Evolutionary conservation across 2,888 invertebrate genomes (phyloP), one percentile per base, ranked within the genome.

Genomic region (Napeogenes sylphis): DNA sequence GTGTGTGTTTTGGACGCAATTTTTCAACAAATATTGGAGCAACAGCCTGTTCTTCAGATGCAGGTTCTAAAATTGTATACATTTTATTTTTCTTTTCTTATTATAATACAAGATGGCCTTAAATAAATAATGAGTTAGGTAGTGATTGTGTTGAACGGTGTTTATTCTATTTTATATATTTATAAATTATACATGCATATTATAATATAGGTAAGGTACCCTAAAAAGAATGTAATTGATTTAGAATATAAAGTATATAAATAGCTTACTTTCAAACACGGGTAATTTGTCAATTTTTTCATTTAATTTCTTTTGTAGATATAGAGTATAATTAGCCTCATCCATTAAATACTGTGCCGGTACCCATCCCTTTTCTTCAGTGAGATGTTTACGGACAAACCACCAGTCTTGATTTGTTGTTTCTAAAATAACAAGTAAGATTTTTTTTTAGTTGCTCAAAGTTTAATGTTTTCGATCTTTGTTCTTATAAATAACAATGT

Each of bases 291-390:
- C 96, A 73, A 98, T 97, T 82, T 97, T 97, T 81, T 97, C 97
- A 75, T 96, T 95, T 2, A 98, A 88, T 84, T 96, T 97, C 84
- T 95, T 95, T 78, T 97, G 96, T 10, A 98, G 92, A 75, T 96
- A 97, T 55, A 94, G 87, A 0, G 94, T 94, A 76, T 97, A 98
- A 72, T 94, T 94, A 3, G 91, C 90, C 81, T 96, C 95, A 74
- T 96, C 95, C 92, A 97, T 94, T 4, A 98, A 90, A 77, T 96
- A 95, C 79, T 96, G 95, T 0, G 97, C 96, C 14, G 97, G 97
- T n/a, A 97, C 97, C 95, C 96, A 97, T 65, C 98, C 98, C 74
- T 95, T 96, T 85, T 98, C 97, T 80, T 96, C 95, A 0, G 97
- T 97, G 35, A 97, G 90, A 81, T 96, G 94, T 82, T 98, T 98